phyloP scores from a whole-genome alignment of 1,140 invertebrate genomes.

The Anastrepha ludens region DNA sequence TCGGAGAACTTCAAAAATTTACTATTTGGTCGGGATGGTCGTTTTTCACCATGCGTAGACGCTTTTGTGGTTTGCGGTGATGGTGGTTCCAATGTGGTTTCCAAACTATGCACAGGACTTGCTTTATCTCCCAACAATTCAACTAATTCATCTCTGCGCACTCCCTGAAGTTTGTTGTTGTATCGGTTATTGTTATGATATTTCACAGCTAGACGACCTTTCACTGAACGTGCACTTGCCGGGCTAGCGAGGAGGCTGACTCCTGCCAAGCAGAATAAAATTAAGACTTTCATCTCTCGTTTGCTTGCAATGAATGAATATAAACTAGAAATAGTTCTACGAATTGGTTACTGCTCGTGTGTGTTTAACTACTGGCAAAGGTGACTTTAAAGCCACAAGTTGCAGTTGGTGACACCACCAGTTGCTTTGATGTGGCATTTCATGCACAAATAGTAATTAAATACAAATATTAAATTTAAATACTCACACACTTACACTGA shows the following conservation, averaged over 20 bases:
- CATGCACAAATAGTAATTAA: slow-evolving; percentile 27
- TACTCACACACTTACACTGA: neutral
- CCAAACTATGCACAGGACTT: neutral
- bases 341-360: neutral
- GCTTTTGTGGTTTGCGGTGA: slow-evolving; percentile 15
- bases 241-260: neutral
- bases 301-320: slow-evolving; percentile 13
- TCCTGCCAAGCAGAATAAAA: slow-evolving; percentile 14
- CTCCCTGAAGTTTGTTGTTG: neutral
- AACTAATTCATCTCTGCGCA: neutral
- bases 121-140: neutral
- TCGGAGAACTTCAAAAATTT: slow-evolving; percentile 9
- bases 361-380: neutral
- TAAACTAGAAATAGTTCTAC: neutral
- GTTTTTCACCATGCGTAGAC: neutral
- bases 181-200: neutral
- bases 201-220: neutral
- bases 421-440: slow-evolving; percentile 48
- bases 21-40: slow-evolving; percentile 1
- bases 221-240: neutral
- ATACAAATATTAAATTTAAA: slow-evolving; percentile 34
- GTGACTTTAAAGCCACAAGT: neutral
- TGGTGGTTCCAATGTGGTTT: slow-evolving; percentile 40
- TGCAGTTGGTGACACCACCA: slow-evolving; percentile 49
- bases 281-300: slow-evolving; percentile 45